A percentile compares a stretch with the other conserved stretches of the same genome.
Evolutionary conservation across 2,797 vertebrate species (phyloP).

Genomic region (Myripristis murdjan): DNA sequence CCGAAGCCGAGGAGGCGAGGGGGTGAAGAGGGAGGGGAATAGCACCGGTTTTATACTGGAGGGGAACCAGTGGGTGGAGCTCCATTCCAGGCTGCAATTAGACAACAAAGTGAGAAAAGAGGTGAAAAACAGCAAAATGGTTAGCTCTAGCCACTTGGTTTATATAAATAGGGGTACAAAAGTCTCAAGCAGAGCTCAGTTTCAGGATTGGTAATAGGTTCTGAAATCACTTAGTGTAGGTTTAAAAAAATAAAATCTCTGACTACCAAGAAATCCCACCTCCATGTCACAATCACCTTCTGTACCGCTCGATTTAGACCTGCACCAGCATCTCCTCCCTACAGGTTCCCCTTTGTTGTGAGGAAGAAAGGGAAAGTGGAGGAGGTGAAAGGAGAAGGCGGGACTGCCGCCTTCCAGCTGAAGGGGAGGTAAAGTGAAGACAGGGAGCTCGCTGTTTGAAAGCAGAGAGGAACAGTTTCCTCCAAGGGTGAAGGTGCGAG

Average conservation of each 20-base stretch:
- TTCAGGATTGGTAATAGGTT: too few species aligned
- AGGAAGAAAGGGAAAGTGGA: constrained; percentile 34
- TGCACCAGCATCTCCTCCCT: constrained; percentile 59
- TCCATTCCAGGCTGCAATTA: too few species aligned
- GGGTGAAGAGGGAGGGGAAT: too few species aligned
- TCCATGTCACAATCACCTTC: constrained; percentile 61
- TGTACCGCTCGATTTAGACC: constrained; percentile 72
- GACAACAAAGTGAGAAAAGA: too few species aligned
- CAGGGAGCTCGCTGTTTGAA: constrained; percentile 52
- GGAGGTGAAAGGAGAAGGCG: constrained; percentile 50
- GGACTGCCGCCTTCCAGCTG: constrained; percentile 54
- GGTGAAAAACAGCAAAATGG: too few species aligned
- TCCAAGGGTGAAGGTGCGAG: constrained; percentile 24
- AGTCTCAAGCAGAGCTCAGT: too few species aligned
- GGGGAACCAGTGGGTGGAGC: too few species aligned
- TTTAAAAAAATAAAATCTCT: constrained; percentile 52
- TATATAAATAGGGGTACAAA: too few species aligned
- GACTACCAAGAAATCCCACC: constrained; percentile 63
- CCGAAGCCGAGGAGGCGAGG: too few species aligned
- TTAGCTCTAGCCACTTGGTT: too few species aligned
- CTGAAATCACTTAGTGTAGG: too few species aligned
- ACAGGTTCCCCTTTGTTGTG: constrained; percentile 66
- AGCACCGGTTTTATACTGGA: too few species aligned
- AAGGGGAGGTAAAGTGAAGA: constrained; percentile 32
- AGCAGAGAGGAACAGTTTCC: constrained; percentile 41